Evolutionary conservation across 2,888 invertebrate species (phyloP).

Genomic region (Trichacis sp.): DNA sequence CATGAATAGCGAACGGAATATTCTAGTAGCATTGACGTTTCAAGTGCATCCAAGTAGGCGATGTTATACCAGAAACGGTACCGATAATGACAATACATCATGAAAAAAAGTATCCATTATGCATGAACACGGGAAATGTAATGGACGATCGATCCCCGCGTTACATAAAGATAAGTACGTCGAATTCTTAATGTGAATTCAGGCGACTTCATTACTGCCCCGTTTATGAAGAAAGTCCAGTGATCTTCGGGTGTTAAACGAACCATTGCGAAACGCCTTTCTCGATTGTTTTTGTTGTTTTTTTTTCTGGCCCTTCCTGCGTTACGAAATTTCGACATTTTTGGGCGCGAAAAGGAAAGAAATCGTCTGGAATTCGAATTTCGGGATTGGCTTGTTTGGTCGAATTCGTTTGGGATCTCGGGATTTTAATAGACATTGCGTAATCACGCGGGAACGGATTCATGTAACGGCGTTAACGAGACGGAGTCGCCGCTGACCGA

Average conservation of each 20-base stretch:
- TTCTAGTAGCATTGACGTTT: not conserved
- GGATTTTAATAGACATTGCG: slow-evolving; percentile 43
- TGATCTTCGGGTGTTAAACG: slow-evolving; percentile 19
- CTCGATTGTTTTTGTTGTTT: slow-evolving; percentile 7
- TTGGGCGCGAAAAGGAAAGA: too few relatives aligned
- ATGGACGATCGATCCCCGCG: slow-evolving; percentile 25
- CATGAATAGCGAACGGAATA: not conserved
- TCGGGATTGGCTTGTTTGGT: too few relatives aligned
- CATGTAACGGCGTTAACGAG: slow-evolving; percentile 42
- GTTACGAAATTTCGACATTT: slow-evolving; percentile 6
- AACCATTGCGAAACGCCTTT: slow-evolving; percentile 3
- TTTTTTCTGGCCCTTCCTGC: too few relatives aligned
- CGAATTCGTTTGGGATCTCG: not conserved
- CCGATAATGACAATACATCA: slow-evolving; percentile 18
- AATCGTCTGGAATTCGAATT: too few relatives aligned
- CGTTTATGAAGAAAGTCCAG: slow-evolving; percentile 20
- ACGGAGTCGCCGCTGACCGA: slow-evolving; percentile 51
- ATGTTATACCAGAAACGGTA: slow-evolving; percentile 11
- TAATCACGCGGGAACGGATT: slow-evolving; percentile 44
- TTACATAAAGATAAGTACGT: slow-evolving; percentile 23
- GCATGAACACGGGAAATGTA: slow-evolving; percentile 16
- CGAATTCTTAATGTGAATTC: slow-evolving; percentile 6
- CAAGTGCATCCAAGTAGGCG: slow-evolving; percentile 4
- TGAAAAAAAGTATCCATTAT: slow-evolving; percentile 23
- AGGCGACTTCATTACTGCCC: slow-evolving; percentile 6